Evolutionary conservation across 2,888 invertebrate genomes (phyloP).

Genomic region (Nemoura dubitans): DNA sequence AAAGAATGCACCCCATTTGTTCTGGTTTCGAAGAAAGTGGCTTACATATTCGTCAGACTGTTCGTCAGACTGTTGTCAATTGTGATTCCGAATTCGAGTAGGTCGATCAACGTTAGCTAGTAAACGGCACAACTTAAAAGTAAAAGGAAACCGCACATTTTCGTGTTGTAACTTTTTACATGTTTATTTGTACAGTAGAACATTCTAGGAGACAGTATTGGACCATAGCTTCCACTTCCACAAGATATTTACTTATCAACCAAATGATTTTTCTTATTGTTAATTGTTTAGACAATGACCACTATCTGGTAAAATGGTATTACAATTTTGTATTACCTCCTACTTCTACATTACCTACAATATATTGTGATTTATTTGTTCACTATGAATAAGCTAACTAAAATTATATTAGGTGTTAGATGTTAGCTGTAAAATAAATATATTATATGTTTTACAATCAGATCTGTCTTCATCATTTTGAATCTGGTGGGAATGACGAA

Average conservation of each 20-base stretch:
- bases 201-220: neutral
- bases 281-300: neutral
- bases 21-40: neutral
- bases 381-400: neutral
- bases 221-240: neutral
- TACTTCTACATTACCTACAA: neutral
- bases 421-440: neutral
- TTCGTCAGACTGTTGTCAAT: neutral
- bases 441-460: constrained; percentile 3
- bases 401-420: neutral
- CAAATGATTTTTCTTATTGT: neutral
- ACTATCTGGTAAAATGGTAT: neutral
- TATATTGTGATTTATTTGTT: neutral
- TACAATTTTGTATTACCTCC: neutral
- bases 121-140: neutral
- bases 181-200: neutral
- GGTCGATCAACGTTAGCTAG: neutral
- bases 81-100: neutral
- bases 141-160: neutral
- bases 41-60: neutral
- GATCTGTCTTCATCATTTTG: neutral
- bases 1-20: no score
- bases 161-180: neutral
- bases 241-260: neutral
- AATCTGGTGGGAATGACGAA: no score